phyloP scores from a whole-genome alignment of 2,888 invertebrate species.

The Eustalomyia histrio region DNA sequence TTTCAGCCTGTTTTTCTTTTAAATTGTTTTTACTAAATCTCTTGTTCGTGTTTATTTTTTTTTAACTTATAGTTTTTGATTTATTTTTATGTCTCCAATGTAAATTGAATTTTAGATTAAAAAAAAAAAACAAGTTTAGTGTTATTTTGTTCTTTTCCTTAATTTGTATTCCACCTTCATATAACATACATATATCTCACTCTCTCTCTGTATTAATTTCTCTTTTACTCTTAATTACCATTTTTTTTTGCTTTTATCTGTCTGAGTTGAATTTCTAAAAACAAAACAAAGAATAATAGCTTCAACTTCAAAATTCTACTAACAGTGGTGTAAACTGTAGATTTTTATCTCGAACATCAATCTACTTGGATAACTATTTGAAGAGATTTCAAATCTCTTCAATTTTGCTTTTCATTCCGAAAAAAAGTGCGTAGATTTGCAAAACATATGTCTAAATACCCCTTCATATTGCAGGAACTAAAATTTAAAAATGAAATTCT shows the following conservation, averaged over 20 bases:
- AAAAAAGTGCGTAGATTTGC: too few relatives aligned
- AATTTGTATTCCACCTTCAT: constrained; percentile 9
- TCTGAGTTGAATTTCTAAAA: background rate
- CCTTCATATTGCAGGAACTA: too few relatives aligned
- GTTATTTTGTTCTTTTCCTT: constrained; percentile 27
- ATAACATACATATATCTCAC: background rate
- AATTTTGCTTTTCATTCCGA: too few relatives aligned
- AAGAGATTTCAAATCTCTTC: too few relatives aligned
- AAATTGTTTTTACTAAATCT: constrained; percentile 2
- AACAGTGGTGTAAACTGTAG: background rate
- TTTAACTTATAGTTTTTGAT: constrained; percentile 17
- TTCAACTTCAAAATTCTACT: background rate
- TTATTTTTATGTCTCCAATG: constrained; percentile 27
- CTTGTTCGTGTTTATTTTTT: constrained; percentile 15
- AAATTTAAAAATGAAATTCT: too few relatives aligned
- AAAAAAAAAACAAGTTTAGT: constrained; percentile 35
- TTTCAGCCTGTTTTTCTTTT: constrained; percentile 39
- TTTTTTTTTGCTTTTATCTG: constrained; percentile 6
- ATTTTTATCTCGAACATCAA: background rate
- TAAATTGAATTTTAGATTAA: background rate
- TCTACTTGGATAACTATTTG: too few relatives aligned
- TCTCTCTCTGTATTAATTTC: background rate
- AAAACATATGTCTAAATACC: too few relatives aligned
- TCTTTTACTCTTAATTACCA: background rate
- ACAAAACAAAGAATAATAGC: background rate